These are phyloP conservation scores for Parambassis ranga DNA, from an alignment of 2,797 vertebrate species.

Conservation along the genomic window DNA sequence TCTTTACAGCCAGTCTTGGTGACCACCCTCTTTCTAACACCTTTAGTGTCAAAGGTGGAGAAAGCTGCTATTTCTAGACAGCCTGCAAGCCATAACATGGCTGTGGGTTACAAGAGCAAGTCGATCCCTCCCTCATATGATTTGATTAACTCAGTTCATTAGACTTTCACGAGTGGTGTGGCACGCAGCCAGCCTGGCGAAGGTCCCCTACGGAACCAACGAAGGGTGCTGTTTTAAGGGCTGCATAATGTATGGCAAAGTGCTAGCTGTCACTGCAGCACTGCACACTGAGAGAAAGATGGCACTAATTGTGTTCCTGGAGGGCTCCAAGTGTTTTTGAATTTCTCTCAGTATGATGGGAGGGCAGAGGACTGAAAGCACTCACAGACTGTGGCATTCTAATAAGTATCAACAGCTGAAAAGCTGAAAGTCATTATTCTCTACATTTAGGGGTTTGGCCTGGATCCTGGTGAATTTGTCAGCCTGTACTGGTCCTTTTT, in stretches of 20 bases:
- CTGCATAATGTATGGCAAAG: conserved; percentile 32
- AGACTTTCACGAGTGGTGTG: conserved; percentile 23
- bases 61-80: conserved; percentile 14
- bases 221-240: conserved; percentile 17
- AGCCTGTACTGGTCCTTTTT: conserved; percentile 9
- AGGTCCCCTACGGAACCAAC: neutral
- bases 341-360: conserved; percentile 5
- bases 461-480: conserved; percentile 23
- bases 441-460: neutral
- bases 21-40: conserved; percentile 7
- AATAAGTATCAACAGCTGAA: conserved; percentile 21
- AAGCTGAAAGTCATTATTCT: conserved; percentile 31
- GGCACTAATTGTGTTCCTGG: conserved; percentile 48
- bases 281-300: conserved; percentile 38
- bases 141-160: conserved; percentile 44
- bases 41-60: neutral
- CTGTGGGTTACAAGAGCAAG: neutral
- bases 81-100: neutral
- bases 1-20: neutral
- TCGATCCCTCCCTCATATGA: conserved; percentile 15
- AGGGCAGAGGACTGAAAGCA: neutral
- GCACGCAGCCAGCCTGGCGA: conserved; percentile 16
- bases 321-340: conserved; percentile 30
- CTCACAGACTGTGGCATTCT: neutral
- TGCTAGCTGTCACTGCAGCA: conserved; percentile 34